Conservation (phyloP, 2,797 vertebrate species). For the Xenops minutus region DNA sequence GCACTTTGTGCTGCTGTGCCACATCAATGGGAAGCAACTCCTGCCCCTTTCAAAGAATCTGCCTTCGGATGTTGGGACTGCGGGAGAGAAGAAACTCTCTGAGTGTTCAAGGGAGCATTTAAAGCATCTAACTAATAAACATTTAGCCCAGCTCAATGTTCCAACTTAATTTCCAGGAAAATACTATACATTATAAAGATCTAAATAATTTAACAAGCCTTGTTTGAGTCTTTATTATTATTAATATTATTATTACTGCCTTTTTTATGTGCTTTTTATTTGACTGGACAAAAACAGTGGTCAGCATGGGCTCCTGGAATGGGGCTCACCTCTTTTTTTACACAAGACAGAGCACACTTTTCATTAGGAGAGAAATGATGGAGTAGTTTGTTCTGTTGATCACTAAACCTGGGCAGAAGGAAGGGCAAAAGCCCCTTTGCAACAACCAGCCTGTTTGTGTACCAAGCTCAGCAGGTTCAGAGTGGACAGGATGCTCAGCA, state of each 20-base stretch:
- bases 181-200: constrained; percentile 79
- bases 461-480: neutral
- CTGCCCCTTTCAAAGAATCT: neutral
- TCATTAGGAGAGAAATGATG: neutral
- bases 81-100: neutral
- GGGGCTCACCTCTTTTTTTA: neutral
- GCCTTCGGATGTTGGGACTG: neutral
- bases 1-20: neutral
- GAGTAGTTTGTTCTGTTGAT: neutral
- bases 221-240: constrained; percentile 25
- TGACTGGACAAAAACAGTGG: neutral
- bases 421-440: neutral
- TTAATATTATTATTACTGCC: neutral
- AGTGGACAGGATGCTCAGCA: neutral
- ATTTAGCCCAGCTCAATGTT: constrained; percentile 74
- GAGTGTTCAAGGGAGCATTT: constrained; percentile 45
- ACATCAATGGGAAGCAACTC: neutral
- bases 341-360: neutral
- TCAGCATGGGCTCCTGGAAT: neutral
- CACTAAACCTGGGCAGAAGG: neutral
- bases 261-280: neutral
- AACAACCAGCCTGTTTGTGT: neutral
- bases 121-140: constrained; percentile 65
- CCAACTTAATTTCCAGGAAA: constrained; percentile 80
- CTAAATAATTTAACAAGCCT: constrained; percentile 82